Evolutionary conservation across 2,113 vertebrate genomes (phyloP).

Genomic region (Gymnarchus niloticus): DNA sequence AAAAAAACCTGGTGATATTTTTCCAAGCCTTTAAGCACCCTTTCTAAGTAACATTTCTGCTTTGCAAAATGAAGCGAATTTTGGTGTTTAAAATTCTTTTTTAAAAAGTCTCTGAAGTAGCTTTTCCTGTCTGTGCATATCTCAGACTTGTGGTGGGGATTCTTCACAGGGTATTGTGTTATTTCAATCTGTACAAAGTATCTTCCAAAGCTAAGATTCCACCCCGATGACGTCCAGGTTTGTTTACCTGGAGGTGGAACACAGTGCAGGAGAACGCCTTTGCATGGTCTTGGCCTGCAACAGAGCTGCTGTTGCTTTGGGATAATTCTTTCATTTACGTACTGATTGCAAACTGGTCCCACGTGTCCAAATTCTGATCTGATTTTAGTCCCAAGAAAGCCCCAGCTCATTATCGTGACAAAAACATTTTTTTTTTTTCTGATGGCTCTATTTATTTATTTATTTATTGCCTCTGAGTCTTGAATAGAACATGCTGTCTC

Average conservation of each 20-base stretch:
- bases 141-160: not conserved
- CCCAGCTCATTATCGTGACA: constrained; percentile 31
- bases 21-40: no score
- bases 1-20: no score
- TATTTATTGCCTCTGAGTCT: constrained; percentile 16
- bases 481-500: constrained; percentile 51
- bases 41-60: not conserved
- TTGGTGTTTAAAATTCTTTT: not conserved
- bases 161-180: not conserved
- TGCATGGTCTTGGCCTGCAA: constrained; percentile 35
- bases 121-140: not conserved
- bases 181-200: not conserved
- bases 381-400: constrained; percentile 44
- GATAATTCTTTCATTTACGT: constrained; percentile 51
- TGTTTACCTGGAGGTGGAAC: constrained; percentile 47
- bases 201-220: constrained; percentile 30
- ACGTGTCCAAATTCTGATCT: constrained; percentile 45
- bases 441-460: constrained; percentile 28
- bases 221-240: constrained; percentile 33
- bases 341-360: constrained; percentile 50
- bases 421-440: constrained; percentile 43
- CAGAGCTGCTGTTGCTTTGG: constrained; percentile 42
- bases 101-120: not conserved
- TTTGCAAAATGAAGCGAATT: not conserved
- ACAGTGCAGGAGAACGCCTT: constrained; percentile 37